phyloP scores from a whole-genome alignment of 1,140 invertebrate genomes.

The Anastrepha obliqua region DNA sequence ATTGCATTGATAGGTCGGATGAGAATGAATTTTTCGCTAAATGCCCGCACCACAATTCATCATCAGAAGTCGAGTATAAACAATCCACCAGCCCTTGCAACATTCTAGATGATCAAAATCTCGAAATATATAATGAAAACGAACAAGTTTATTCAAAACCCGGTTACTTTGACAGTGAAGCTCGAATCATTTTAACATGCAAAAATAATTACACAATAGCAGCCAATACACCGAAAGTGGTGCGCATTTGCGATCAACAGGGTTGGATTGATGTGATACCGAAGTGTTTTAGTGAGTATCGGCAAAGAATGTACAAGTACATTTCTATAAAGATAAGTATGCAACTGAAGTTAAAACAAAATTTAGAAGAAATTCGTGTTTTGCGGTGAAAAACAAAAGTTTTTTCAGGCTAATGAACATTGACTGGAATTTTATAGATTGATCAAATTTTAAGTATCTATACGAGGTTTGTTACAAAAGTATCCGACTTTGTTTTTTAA shows the following conservation, averaged over 20 bases:
- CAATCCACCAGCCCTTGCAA: neutral
- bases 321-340: no score
- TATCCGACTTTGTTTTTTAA: no score
- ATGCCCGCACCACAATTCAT: neutral
- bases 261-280: neutral
- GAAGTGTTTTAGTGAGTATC: neutral
- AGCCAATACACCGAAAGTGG: neutral
- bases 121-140: neutral
- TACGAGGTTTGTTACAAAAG: no score
- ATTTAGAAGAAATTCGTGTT: no score
- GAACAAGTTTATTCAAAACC: neutral
- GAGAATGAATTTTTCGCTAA: constrained; percentile 56
- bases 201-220: neutral
- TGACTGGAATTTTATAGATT: no score
- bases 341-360: no score
- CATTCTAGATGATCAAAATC: neutral
- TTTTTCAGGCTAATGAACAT: no score
- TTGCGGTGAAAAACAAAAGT: no score
- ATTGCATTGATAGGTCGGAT: constrained; percentile 84
- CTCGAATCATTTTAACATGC: neutral
- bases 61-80: constrained; percentile 7
- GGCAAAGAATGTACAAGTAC: no score
- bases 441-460: no score
- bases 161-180: neutral
- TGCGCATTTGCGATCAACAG: neutral